These are phyloP conservation scores for Rhinoraja longicauda DNA, from an alignment of 2,797 vertebrate genomes.

Conservation along the genomic window DNA sequence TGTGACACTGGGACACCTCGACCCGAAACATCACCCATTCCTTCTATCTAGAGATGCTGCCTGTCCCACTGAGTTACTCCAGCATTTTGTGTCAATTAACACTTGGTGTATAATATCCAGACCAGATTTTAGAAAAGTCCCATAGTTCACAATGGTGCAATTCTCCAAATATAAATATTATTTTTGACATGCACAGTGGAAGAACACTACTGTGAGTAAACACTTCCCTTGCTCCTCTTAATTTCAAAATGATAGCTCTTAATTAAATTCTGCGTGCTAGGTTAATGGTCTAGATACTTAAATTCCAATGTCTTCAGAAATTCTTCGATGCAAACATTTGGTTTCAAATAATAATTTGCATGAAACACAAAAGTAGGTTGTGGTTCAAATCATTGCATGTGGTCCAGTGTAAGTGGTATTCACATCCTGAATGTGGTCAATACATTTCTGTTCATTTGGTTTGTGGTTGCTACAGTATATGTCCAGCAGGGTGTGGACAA, in stretches of 20 bases:
- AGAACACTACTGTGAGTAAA: too few species aligned
- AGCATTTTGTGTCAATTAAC: too few species aligned
- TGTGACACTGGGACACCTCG: too few species aligned
- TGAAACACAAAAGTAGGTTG: slow-evolving; percentile 17
- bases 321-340: not conserved
- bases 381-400: slow-evolving; percentile 7
- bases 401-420: not conserved
- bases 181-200: not conserved
- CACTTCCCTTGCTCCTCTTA: not conserved
- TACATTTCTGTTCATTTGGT: slow-evolving; percentile 12
- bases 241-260: not conserved
- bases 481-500: not conserved
- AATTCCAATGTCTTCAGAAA: not conserved
- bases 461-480: slow-evolving; percentile 25
- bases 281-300: not conserved
- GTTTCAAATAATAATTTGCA: not conserved
- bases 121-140: not conserved
- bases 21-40: too few species aligned
- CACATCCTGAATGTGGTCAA: slow-evolving; percentile 24
- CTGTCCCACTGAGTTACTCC: too few species aligned
- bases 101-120: not conserved
- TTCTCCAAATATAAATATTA: not conserved
- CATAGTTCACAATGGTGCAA: not conserved
- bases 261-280: not conserved
- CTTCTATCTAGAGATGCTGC: too few species aligned